Base-by-base conservation (phyloP, 2,888 invertebrate species). In the Apomyelois bistriatella region DNA sequence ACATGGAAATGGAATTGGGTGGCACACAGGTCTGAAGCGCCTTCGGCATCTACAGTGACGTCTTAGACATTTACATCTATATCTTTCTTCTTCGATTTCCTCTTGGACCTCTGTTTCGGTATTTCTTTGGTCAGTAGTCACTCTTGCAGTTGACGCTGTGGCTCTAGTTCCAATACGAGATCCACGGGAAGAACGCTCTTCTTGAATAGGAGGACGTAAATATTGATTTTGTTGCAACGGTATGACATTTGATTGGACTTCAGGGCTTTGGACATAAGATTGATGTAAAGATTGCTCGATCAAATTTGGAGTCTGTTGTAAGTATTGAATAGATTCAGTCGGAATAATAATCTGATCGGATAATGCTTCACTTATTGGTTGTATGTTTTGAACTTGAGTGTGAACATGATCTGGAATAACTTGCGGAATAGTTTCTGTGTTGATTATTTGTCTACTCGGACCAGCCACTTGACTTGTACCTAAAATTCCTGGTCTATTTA, bases 1-100 rank as follows among this genome's bases (percentile, higher is more conserved):
- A 28, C 53, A 53, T 28, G 55, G 54, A 38, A 48, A 54, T 3
- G 56, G 49, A 53, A 54, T 52, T 1, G 56, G 56, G 12, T 40
- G 53, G 12, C 53, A 56, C 1, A 3, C 32, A 8, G 48, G 50
- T 35, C 37, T 40, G 1, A 28, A 38, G 9, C 51, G 46, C 30
- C 50, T 48, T 22, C 53, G 53, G 15, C 56, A 49, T 35, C 41
- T 57, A 50, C 49, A 49, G 7, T 48, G 13, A 28, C 54, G 51
- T 17, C 55, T 48, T 52, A 59, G 49, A 17, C 57, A 59, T 16
- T 46, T 48, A 17, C 59, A 59, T 35, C 32, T 57, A 12, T 51
- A 53, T 40, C 46, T 40, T 35, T 48, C 40, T 13, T 52, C 53
- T 35, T 49, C 43, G 1, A 13, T 1, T n/a, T 48, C 17, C n/a